phyloP scores from a whole-genome alignment of 1,140 invertebrate genomes.

The Drosophila athabasca region DNA sequence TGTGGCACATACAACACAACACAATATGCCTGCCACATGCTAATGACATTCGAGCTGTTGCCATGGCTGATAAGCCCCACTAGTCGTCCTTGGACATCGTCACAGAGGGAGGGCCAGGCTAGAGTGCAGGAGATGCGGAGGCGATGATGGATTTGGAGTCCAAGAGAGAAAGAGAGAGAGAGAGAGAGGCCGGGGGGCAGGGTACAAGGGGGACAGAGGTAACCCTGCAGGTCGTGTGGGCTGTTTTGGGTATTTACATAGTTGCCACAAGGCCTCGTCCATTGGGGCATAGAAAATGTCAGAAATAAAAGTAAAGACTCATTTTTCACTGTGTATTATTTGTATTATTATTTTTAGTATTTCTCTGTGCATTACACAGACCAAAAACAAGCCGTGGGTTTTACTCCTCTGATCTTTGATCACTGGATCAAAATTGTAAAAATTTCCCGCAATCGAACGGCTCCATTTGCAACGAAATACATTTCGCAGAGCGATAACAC shows the following conservation, averaged over 20 bases:
- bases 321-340: no score
- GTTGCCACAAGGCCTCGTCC: conserved; percentile 11
- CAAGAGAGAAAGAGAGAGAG: conserved; percentile 7
- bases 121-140: conserved; percentile 5
- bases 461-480: no score
- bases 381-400: no score
- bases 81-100: conserved; percentile 58
- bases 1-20: conserved; percentile 1
- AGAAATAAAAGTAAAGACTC: background rate
- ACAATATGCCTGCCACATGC: conserved; percentile 1
- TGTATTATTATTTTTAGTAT: no score
- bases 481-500: no score
- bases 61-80: conserved; percentile 59
- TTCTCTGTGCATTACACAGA: no score
- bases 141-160: no score
- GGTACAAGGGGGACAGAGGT: background rate
- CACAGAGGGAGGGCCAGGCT: background rate
- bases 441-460: no score
- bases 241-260: conserved; percentile 40
- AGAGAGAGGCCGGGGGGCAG: background rate
- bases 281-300: conserved; percentile 28
- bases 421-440: no score
- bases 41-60: conserved; percentile 68
- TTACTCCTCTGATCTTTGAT: no score
- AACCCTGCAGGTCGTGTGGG: conserved; percentile 17